Percentiles rank a stretch among this genome's conserved stretches.
Conservation (phyloP, 2,113 vertebrate genomes). For the Hippocampus abdominalis region DNA sequence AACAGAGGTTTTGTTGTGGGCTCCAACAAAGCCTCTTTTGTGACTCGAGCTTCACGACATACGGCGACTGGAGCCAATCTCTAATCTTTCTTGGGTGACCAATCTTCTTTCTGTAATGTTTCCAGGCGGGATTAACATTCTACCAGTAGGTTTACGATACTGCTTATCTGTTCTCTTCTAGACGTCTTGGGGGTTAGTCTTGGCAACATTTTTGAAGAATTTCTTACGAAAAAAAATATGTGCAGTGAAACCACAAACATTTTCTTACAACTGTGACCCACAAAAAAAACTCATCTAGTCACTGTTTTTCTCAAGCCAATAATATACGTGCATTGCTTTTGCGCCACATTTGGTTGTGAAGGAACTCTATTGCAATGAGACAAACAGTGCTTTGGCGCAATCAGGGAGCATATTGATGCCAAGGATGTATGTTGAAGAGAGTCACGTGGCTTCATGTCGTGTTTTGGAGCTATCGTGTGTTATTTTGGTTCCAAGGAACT, state of each 20-base stretch:
- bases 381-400: neutral
- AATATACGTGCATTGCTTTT: neutral
- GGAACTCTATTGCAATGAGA: neutral
- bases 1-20: conserved; percentile 79
- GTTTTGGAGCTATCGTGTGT: neutral
- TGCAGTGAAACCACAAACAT: neutral
- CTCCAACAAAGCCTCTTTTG: conserved; percentile 84
- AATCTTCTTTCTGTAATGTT: conserved; percentile 62
- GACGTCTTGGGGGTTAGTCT: neutral
- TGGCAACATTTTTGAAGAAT: neutral
- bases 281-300: neutral
- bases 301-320: neutral
- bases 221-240: neutral
- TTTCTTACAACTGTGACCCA: no score
- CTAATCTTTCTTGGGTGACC: conserved; percentile 83
- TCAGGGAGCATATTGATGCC: neutral
- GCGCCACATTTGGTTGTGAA: neutral
- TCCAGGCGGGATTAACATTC: conserved; percentile 84
- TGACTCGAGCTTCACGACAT: conserved; percentile 69
- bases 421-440: neutral
- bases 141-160: conserved; percentile 50
- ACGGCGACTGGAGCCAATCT: conserved; percentile 74
- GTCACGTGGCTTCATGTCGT: neutral
- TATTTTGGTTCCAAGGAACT: neutral
- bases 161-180: neutral